phyloP scores from a whole-genome alignment of 2,888 invertebrate genomes.

The Andrena trimmerana region DNA sequence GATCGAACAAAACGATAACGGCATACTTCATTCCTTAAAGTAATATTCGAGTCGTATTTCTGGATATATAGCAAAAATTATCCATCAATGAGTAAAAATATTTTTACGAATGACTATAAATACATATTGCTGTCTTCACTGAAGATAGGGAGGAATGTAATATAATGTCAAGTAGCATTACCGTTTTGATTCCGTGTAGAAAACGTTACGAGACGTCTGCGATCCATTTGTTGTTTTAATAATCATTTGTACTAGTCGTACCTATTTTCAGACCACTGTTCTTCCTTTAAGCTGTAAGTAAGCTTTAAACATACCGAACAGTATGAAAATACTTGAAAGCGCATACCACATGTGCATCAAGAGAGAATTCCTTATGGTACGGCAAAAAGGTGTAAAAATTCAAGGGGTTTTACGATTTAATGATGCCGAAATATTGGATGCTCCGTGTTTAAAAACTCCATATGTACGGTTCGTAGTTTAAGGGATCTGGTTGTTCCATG shows the following conservation, averaged over 20 bases:
- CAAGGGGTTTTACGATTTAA: slow-evolving; percentile 10
- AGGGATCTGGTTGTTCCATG: slow-evolving; percentile 82
- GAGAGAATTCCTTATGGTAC: too few species aligned
- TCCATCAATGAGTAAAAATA: background rate
- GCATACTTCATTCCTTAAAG: background rate
- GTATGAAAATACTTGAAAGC: too few species aligned
- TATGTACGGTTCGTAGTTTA: slow-evolving; percentile 84
- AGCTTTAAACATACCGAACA: background rate
- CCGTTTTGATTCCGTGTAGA: background rate
- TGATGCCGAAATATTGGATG: background rate
- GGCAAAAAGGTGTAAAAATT: slow-evolving; percentile 5
- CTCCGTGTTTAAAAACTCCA: slow-evolving; percentile 80
- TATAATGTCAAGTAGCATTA: background rate
- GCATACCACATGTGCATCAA: too few species aligned
- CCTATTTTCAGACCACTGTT: slow-evolving; percentile 17
- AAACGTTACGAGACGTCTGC: background rate
- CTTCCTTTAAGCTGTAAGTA: background rate
- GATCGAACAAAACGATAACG: slow-evolving; percentile 17
- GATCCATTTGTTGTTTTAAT: background rate
- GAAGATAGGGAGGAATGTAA: background rate
- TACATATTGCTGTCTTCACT: too few species aligned
- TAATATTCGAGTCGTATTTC: background rate
- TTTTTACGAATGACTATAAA: background rate
- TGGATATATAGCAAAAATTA: too few species aligned
- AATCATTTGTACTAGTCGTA: slow-evolving; percentile 2